Evolutionary conservation across 2,888 invertebrate species (phyloP), one percentile per base, ranked within the genome.

Genomic region (Torymus auratus): DNA sequence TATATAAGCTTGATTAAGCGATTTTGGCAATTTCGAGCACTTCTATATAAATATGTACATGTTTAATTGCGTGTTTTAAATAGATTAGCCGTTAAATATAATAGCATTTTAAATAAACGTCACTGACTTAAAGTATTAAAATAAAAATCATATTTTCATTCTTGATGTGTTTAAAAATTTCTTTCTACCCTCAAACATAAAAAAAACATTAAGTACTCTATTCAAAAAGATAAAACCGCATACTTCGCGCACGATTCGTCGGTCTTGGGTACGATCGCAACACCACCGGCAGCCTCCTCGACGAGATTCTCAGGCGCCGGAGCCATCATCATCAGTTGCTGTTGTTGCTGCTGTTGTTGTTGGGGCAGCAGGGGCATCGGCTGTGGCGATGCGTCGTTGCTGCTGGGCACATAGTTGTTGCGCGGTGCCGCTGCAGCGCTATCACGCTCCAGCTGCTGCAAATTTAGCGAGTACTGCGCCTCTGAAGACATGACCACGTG

Each of bases 391-490:
- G 79, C 73, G 78, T 89, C 89, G 41, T 86, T 87, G 20, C 85
- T 85, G 28, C 85, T 85, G 41, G 87, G 76, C 62, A 87, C 86
- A 80, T 88, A 88, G 80, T 89, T 89, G 72, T 85, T 89, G 41
- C 87, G 84, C 0, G 84, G 83, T 1, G 82, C 83, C 3, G 86
- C 76, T 52, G 52, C 5, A 1, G 41, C 41, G 7, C 41, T 41
- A 10, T 41, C 41, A 7, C 41, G 41, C 7, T 41, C 41, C 41
- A 41, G 7, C 41, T 41, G 41, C 41, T 41, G 41, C 7, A 89
- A 83, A 73, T 89, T 89, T 52, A 87, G 77, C 11, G 89, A 88
- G 79, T 88, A 89, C 58, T 89, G 89, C 2, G 85, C 83, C 17
- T 89, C 89, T 3, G 71, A 52, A 2, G 56, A 12, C 5, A 2